Evolutionary conservation across 2,113 vertebrate species (phyloP).

Genomic region (Motacilla tschutschensis): DNA sequence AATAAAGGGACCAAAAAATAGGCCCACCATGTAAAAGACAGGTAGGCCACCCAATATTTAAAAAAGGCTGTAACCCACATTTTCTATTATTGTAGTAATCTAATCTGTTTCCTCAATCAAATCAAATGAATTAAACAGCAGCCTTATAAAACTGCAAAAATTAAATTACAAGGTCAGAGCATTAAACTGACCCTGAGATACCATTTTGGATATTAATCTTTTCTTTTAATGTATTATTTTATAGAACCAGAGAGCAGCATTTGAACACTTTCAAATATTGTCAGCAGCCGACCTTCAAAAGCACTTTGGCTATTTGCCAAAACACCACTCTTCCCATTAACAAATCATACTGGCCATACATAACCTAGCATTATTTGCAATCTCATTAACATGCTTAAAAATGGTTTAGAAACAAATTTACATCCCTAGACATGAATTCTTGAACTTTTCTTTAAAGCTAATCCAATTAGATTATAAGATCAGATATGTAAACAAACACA

Average conservation of each 20-base stretch:
- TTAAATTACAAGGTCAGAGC: not conserved
- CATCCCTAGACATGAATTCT: not conserved
- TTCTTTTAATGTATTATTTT: not conserved
- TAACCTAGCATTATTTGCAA: not conserved
- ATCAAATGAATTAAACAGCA: not conserved
- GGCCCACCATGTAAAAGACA: not conserved
- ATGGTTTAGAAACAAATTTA: not conserved
- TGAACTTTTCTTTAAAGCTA: not conserved
- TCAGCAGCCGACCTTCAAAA: constrained; percentile 5
- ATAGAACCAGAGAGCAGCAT: not conserved
- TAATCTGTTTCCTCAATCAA: not conserved
- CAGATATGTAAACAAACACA: not conserved
- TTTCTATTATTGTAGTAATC: not conserved
- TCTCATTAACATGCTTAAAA: not conserved
- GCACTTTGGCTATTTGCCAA: constrained; percentile 20
- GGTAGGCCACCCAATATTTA: not conserved
- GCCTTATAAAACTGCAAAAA: not conserved
- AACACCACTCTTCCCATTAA: not conserved
- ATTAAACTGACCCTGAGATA: not conserved
- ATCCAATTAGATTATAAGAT: not conserved
- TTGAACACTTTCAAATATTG: not conserved
- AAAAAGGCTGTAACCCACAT: not conserved
- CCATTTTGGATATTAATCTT: constrained; percentile 4
- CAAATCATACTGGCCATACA: not conserved
- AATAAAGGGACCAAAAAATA: not conserved